Conservation (phyloP, 2,797 vertebrate genomes). For the Melanotaenia trifasciata region DNA sequence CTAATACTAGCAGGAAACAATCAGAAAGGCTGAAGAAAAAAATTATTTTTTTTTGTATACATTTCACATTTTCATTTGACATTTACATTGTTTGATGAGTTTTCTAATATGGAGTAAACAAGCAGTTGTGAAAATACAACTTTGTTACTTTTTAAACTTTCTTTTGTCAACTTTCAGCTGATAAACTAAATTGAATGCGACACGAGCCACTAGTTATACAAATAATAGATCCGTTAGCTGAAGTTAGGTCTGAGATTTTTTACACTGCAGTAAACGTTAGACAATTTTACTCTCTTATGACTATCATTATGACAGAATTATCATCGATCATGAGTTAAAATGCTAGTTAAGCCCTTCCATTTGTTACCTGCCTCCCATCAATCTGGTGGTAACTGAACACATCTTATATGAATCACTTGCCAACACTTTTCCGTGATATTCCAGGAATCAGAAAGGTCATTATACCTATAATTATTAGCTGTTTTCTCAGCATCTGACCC, state of each 20-base stretch:
- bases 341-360: neutral
- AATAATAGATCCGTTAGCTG: no score
- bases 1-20: neutral
- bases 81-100: neutral
- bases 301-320: neutral
- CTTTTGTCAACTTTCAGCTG: neutral
- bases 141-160: neutral
- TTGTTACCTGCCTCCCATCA: neutral
- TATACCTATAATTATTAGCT: neutral
- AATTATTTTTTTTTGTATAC: no score
- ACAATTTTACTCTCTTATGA: neutral
- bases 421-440: neutral
- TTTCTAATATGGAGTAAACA: neutral
- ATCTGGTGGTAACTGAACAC: no score
- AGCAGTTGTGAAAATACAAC: neutral
- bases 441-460: no score
- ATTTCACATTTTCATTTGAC: neutral
- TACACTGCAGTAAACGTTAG: neutral
- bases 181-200: neutral
- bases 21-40: conserved; percentile 10
- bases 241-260: neutral
- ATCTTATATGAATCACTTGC: neutral
- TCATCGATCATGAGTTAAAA: neutral
- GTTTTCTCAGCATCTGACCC: neutral
- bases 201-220: no score